phyloP scores from a whole-genome alignment of 1,140 invertebrate genomes.

The Tetranychus urticae region DNA sequence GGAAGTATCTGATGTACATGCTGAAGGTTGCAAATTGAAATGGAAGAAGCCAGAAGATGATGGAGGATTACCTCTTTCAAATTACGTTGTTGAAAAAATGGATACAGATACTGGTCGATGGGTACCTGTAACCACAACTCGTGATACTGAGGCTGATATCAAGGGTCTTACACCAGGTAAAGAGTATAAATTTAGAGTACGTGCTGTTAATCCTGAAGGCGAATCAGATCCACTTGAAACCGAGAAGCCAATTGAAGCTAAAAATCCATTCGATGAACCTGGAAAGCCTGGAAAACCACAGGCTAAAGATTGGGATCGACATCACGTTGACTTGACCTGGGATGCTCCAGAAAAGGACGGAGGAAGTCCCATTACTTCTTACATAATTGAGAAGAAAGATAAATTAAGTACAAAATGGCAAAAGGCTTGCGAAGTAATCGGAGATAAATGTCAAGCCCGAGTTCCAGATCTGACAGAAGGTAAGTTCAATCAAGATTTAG shows the following conservation, averaged over 20 bases:
- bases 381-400: conserved; percentile 76
- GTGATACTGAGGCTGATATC: conserved; percentile 35
- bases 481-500: neutral
- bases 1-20: conserved; percentile 55
- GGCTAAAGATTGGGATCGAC: conserved; percentile 57
- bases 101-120: conserved; percentile 68
- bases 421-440: conserved; percentile 57
- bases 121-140: conserved; percentile 61
- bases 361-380: conserved; percentile 67
- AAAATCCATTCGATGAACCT: conserved; percentile 87
- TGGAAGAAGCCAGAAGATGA: conserved; percentile 83
- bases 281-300: conserved; percentile 68
- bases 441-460: conserved; percentile 48
- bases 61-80: conserved; percentile 78
- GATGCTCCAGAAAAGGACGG: conserved; percentile 69
- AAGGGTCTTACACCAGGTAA: conserved; percentile 79
- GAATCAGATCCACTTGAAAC: conserved; percentile 77
- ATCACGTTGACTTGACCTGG: conserved; percentile 43
- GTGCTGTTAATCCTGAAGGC: conserved; percentile 92
- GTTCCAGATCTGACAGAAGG: conserved; percentile 64
- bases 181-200: conserved; percentile 93
- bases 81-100: conserved; percentile 88
- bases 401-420: conserved; percentile 84
- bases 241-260: conserved; percentile 54
- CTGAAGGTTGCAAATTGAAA: conserved; percentile 74